Evolutionary conservation across 1,140 invertebrate genomes (phyloP).

Genomic region (Tetragnatha versicolor): DNA sequence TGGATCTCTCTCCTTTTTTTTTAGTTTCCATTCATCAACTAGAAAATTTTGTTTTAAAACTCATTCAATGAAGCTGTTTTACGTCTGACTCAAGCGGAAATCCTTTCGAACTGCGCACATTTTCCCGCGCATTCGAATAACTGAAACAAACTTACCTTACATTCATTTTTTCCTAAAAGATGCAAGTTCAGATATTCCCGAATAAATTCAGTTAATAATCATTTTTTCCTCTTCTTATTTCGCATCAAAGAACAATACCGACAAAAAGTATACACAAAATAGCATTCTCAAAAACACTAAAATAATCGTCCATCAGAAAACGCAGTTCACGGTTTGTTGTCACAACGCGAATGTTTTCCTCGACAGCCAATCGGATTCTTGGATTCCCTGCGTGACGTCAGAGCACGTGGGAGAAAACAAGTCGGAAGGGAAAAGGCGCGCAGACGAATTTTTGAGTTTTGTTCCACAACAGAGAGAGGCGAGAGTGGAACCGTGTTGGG

Average conservation of each 20-base stretch:
- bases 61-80: no score
- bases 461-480: no score
- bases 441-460: slow-evolving; percentile 26
- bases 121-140: background rate
- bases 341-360: background rate
- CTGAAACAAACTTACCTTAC: background rate
- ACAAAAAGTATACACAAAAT: background rate
- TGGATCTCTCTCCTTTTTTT: no score
- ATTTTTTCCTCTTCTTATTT: background rate
- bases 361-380: background rate
- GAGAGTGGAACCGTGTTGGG: no score
- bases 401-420: slow-evolving; percentile 39
- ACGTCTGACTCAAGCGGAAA: no score
- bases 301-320: background rate
- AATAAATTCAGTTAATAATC: background rate
- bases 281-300: background rate
- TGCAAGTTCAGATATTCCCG: background rate
- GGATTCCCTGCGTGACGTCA: slow-evolving; percentile 12
- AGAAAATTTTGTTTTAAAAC: no score
- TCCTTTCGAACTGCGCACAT: slow-evolving; percentile 1
- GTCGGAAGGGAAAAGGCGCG: slow-evolving; percentile 38
- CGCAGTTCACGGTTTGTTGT: slow-evolving; percentile 37
- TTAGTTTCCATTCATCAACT: no score
- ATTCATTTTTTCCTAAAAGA: background rate
- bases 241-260: background rate